phyloP scores from a whole-genome alignment of 2,888 invertebrate species.

The Bembecia ichneumoniformis region DNA sequence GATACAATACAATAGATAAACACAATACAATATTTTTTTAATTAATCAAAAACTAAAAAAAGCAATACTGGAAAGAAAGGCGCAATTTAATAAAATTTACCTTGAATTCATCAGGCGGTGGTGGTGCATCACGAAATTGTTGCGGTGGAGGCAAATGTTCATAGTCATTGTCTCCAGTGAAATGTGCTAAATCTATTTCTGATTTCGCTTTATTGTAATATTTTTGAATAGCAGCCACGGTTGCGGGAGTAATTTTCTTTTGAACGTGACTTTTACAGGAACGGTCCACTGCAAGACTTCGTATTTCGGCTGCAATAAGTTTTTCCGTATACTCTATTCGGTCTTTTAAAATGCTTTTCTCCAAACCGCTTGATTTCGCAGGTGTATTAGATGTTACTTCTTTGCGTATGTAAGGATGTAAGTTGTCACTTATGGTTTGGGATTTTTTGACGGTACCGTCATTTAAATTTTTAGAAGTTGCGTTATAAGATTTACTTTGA shows the following conservation, averaged over 20 bases:
- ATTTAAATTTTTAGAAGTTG: constrained; percentile 33
- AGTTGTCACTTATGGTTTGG: constrained; percentile 56
- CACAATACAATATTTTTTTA: not conserved
- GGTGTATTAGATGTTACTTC: constrained; percentile 45
- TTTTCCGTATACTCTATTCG: constrained; percentile 66
- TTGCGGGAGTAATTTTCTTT: constrained; percentile 32
- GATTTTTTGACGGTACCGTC: constrained; percentile 60
- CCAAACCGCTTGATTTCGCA: constrained; percentile 32
- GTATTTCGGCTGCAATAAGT: constrained; percentile 62
- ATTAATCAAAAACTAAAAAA: not conserved
- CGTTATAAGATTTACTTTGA: constrained; percentile 50
- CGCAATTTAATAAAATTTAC: constrained; percentile 21
- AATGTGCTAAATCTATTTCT: constrained; percentile 71
- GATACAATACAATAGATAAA: not conserved
- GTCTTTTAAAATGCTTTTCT: constrained; percentile 53
- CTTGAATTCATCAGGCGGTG: constrained; percentile 81
- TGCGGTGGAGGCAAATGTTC: constrained; percentile 87
- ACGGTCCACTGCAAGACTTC: constrained; percentile 53
- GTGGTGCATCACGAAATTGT: constrained; percentile 85
- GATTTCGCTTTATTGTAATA: constrained; percentile 71
- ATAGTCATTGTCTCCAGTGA: constrained; percentile 73
- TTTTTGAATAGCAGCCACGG: constrained; percentile 38
- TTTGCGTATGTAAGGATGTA: constrained; percentile 68
- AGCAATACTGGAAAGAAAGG: not conserved
- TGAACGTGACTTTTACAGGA: constrained; percentile 42